Base-by-base conservation (phyloP, 1,140 invertebrate species). In the Sipha flava region DNA sequence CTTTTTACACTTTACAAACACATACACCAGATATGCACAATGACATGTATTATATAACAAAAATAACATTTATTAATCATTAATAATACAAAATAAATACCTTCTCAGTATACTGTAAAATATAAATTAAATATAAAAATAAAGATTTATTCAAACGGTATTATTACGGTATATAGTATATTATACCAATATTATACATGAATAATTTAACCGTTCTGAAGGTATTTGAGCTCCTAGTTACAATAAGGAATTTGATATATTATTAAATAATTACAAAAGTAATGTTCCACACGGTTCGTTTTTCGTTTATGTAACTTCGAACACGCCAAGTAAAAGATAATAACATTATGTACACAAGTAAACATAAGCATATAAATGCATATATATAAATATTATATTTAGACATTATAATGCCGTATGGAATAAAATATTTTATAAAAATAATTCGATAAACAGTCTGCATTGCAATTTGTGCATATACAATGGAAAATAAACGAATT, bases 81-180 rank as follows among this genome's bases (percentile, higher is more conserved):
- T 62, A 62, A 64, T 64, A 64, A 64, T 64, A 64, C 59, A 64
- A 64, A 64, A 64, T 64, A 64, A 37, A 57, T 57, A 64, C 59
- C 31, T 21, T 12, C 23, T 1, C 9, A 18, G 59, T 64, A 34
- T n/a, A n/a, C 31, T 64, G 34, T n/a, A 64, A 64, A 37, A 21
- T 21, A 64, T 2, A 34, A 34, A 64, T n/a, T 34, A 64, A 64
- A 64, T 9, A 62, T 62, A 62, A 18, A 21, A 3, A 14, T 47
- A 47, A 10, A 45, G 2, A 45, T 10, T 12, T 10, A 45, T 45
- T 12, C 9, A n/a, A n/a, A n/a, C n/a, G n/a, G n/a, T n/a, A n/a
- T n/a, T n/a, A n/a, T n/a, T n/a, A n/a, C n/a, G 16, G 2, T 62
- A 62, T 31, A 31, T 62, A 29, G 12, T 54, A 18, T 23, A 62